Percentiles rank a stretch among this genome's conserved stretches.
Evolutionary conservation across 1,140 invertebrate species (phyloP).

Genomic region (Mamestra configurata): DNA sequence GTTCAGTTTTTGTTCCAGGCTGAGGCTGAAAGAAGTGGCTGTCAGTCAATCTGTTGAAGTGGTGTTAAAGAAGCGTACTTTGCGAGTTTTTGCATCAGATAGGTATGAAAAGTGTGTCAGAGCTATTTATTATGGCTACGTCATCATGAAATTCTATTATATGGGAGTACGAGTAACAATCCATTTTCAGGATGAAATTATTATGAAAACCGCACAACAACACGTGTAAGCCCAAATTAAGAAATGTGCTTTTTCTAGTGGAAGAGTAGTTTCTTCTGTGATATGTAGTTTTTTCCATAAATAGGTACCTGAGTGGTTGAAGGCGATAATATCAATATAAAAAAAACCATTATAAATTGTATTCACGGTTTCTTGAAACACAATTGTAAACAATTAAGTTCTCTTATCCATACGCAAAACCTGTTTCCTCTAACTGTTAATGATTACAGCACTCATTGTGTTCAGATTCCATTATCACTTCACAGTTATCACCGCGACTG

Average conservation of each 20-base stretch:
- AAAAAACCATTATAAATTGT: too few species aligned
- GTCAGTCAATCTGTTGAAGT: slow-evolving; percentile 5
- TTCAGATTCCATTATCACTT: slow-evolving; percentile 5
- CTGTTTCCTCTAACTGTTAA: slow-evolving; percentile 14
- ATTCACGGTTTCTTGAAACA: background rate
- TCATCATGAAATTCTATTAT: too few species aligned
- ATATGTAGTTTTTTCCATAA: too few species aligned
- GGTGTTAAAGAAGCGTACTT: background rate
- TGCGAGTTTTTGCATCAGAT: background rate
- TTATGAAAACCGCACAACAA: too few species aligned
- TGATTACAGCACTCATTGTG: slow-evolving; percentile 4
- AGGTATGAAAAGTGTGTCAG: background rate
- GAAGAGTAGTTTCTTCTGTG: too few species aligned
- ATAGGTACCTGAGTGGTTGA: too few species aligned
- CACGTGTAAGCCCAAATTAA: too few species aligned
- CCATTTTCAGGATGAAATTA: too few species aligned
- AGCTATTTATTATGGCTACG: too few species aligned
- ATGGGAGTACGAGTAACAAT: too few species aligned
- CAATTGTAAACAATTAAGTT: background rate
- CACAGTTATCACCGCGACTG: background rate
- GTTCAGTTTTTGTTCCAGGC: slow-evolving; percentile 12
- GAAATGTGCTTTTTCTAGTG: too few species aligned
- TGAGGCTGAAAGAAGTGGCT: slow-evolving; percentile 6
- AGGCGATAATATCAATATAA: too few species aligned
- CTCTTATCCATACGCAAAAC: background rate